phyloP scores from a whole-genome alignment of 1,140 invertebrate genomes.

The Varroa destructor region DNA sequence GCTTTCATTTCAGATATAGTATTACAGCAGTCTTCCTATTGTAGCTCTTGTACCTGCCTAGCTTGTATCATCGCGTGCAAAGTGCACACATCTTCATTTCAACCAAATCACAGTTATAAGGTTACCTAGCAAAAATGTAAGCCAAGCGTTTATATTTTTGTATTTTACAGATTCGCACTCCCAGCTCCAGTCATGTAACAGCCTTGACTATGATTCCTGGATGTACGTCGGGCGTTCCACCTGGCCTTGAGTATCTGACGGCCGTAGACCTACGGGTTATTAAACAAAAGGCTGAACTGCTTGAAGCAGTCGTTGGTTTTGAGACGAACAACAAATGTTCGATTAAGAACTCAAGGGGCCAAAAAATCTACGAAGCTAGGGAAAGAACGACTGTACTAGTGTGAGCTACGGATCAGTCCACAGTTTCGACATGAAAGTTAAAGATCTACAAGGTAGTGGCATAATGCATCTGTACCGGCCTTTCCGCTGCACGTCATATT shows the following conservation, averaged over 20 bases:
- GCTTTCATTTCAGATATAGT: too few species aligned
- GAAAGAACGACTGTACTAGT: constrained; percentile 50
- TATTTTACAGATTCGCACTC: too few species aligned
- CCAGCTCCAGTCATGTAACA: too few species aligned
- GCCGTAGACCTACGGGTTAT: constrained; percentile 73
- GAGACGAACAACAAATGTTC: constrained; percentile 80
- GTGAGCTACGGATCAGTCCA: constrained; percentile 61
- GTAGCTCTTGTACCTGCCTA: too few species aligned
- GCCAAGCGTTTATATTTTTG: too few species aligned
- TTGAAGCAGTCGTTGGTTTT: constrained; percentile 58
- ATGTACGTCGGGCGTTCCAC: constrained; percentile 54
- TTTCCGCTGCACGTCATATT: constrained; percentile 60
- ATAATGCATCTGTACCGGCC: constrained; percentile 47
- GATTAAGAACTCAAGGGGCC: constrained; percentile 55
- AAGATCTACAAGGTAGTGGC: constrained; percentile 61
- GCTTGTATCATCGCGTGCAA: too few species aligned
- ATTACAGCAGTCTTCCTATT: too few species aligned
- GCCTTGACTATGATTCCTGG: constrained; percentile 9
- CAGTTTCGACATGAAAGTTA: constrained; percentile 70
- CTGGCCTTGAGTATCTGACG: constrained; percentile 81
- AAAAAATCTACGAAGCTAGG: constrained; percentile 64
- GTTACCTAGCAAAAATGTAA: too few species aligned
- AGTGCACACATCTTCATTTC: too few species aligned
- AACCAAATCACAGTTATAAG: too few species aligned
- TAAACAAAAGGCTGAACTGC: constrained; percentile 68